phyloP scores from a whole-genome alignment of 2,888 invertebrate genomes.

The Dichetophora obliterata region DNA sequence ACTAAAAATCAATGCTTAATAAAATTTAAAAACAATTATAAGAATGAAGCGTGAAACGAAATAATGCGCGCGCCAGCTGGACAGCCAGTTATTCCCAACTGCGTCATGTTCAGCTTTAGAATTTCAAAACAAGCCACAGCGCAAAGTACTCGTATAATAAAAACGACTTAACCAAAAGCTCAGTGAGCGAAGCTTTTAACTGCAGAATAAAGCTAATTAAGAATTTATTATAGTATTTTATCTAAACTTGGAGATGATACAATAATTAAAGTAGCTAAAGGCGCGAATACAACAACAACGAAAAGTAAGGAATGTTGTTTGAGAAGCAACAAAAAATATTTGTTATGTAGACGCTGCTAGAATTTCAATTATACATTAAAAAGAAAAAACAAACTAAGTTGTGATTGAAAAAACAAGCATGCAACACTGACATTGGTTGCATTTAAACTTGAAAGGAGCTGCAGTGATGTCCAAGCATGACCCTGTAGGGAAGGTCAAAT shows the following conservation, averaged over 20 bases:
- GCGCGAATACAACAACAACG: background rate
- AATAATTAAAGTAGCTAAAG: conserved; percentile 9
- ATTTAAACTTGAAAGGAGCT: conserved; percentile 8
- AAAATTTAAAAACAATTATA: background rate
- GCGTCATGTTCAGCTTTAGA: background rate
- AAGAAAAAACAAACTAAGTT: background rate
- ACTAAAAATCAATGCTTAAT: conserved; percentile 37
- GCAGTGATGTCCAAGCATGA: background rate
- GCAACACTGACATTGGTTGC: conserved; percentile 19
- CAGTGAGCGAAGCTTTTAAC: conserved; percentile 4
- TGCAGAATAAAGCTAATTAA: background rate
- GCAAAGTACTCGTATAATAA: background rate
- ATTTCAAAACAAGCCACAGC: conserved; percentile 2
- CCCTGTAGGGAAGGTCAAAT: background rate
- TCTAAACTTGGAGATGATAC: conserved; percentile 30
- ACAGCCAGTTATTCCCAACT: background rate
- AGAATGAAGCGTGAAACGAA: background rate
- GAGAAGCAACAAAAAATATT: background rate
- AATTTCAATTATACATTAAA: conserved; percentile 2
- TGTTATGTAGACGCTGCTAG: background rate
- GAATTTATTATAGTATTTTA: conserved; percentile 6
- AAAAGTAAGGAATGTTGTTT: conserved; percentile 3
- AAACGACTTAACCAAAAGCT: conserved; percentile 8
- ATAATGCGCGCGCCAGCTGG: background rate
- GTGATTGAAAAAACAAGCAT: conserved; percentile 15